Evolutionary conservation across 2,113 vertebrate genomes (phyloP).

Genomic region (Hypomesus transpacificus): DNA sequence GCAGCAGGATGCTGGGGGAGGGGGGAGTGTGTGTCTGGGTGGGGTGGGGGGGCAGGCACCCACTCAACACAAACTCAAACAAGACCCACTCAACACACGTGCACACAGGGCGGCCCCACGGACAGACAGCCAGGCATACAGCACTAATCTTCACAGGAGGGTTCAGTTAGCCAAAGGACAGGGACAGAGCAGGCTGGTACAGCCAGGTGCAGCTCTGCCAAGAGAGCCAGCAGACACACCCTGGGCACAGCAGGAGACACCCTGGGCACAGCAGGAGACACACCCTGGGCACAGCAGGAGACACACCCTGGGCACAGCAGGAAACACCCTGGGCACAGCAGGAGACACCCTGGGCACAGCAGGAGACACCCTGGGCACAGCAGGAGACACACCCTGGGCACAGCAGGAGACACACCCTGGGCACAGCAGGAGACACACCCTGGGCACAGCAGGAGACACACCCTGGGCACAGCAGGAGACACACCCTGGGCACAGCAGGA

Average conservation of each 20-base stretch:
- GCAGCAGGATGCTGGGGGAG: constrained; percentile 19
- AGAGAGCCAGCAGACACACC: not conserved
- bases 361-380: not conserved
- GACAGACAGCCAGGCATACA: constrained; percentile 77
- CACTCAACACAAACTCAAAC: constrained; percentile 65
- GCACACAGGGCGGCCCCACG: constrained; percentile 75
- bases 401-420: not conserved
- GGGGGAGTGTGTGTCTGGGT: constrained; percentile 58
- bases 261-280: constrained; percentile 1
- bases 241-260: not conserved
- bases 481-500: not conserved
- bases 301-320: not conserved
- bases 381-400: not conserved
- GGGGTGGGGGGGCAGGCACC: constrained; percentile 48
- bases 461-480: not conserved
- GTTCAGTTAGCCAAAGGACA: constrained; percentile 71
- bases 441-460: not conserved
- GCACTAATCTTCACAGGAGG: constrained; percentile 67
- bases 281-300: constrained; percentile 9
- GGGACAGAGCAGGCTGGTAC: constrained; percentile 52
- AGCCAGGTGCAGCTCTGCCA: constrained; percentile 40
- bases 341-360: not conserved
- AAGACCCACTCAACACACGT: constrained; percentile 60
- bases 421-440: not conserved
- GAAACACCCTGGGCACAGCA: no score